A percentile compares a stretch with the other conserved stretches of the same genome.
Conservation (phyloP, 2,888 invertebrate genomes). For the Metacarcinus magister region DNA sequence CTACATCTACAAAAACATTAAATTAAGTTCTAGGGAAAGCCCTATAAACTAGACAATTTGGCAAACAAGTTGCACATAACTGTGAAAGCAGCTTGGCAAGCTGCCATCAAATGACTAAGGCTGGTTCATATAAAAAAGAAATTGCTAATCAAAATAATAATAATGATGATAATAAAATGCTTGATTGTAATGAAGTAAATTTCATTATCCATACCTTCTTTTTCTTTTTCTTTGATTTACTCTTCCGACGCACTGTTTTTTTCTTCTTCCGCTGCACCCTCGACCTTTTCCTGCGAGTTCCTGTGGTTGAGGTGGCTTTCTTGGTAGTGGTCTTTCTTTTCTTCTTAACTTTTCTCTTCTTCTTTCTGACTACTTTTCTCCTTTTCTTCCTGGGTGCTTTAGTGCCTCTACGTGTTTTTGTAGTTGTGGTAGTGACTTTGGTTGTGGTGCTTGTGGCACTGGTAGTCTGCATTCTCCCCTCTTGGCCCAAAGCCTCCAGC, state of each 20-base stretch:
- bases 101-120: background rate
- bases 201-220: constrained; percentile 57
- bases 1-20: background rate
- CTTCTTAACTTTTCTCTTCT: constrained; percentile 72
- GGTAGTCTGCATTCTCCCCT: background rate
- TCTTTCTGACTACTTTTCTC: constrained; percentile 67
- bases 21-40: background rate
- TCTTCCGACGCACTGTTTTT: constrained; percentile 69
- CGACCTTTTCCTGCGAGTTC: background rate
- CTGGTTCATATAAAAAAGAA: background rate
- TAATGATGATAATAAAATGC: background rate
- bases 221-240: constrained; percentile 73
- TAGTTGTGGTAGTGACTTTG: constrained; percentile 45
- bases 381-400: constrained; percentile 67
- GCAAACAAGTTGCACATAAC: background rate
- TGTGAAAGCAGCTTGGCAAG: background rate
- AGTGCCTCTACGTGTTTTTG: constrained; percentile 67
- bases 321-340: constrained; percentile 68
- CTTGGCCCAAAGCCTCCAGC: background rate
- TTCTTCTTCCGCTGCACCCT: constrained; percentile 68
- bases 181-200: background rate
- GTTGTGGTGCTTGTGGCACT: constrained; percentile 56
- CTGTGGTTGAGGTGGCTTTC: constrained; percentile 69
- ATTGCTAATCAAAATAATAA: background rate
- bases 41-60: background rate